These are phyloP conservation scores for Aquatica leii DNA, from an alignment of 2,888 invertebrate genomes.

Conservation along the genomic window DNA sequence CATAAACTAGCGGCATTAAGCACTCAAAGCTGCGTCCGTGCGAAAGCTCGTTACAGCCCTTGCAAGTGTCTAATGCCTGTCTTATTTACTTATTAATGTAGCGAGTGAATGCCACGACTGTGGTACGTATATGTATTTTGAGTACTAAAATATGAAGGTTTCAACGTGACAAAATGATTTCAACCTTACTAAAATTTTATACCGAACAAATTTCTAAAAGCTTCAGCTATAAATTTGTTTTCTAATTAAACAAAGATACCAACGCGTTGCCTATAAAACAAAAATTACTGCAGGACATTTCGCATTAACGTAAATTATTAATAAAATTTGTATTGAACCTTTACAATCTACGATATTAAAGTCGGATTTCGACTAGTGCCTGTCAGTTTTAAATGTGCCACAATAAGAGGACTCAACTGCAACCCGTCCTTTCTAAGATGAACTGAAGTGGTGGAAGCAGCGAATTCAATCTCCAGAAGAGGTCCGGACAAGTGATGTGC, in stretches of 20 bases:
- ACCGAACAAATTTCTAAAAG: not conserved
- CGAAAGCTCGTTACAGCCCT: constrained; percentile 43
- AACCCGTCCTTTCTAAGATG: constrained; percentile 41
- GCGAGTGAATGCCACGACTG: constrained; percentile 34
- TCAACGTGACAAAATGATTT: constrained; percentile 29
- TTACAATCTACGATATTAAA: not conserved
- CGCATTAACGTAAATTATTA: too few species aligned
- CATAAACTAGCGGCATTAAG: constrained; percentile 47
- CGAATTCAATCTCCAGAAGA: constrained; percentile 50
- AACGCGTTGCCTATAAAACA: too few species aligned
- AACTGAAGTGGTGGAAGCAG: constrained; percentile 45
- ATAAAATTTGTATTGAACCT: too few species aligned
- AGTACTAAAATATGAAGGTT: constrained; percentile 28
- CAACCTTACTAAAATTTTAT: constrained; percentile 19
- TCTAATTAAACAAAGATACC: too few species aligned
- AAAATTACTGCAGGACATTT: too few species aligned
- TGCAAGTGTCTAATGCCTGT: constrained; percentile 40
- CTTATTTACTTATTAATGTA: constrained; percentile 44
- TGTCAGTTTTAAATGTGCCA: constrained; percentile 27
- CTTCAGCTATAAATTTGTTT: not conserved
- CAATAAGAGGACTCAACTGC: constrained; percentile 36
- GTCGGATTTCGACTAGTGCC: constrained; percentile 24
- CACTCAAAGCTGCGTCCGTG: constrained; percentile 45
- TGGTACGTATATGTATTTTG: constrained; percentile 25
- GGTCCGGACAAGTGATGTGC: constrained; percentile 49